Percentiles rank a stretch among this genome's conserved stretches.
Conservation (phyloP, 2,888 invertebrate genomes). For the Oligia strigilis region DNA sequence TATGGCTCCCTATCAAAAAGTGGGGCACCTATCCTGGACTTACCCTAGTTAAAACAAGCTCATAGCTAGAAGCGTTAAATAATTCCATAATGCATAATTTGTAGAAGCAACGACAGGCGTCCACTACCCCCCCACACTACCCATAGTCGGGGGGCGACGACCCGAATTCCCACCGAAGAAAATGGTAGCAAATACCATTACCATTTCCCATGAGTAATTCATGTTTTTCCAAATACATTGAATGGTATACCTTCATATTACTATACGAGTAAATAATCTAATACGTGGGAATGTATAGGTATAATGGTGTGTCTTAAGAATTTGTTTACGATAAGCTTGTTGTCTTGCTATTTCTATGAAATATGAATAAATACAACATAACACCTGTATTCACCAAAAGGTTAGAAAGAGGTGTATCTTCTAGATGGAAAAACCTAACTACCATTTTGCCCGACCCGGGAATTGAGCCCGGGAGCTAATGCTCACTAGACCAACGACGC, state of each 20-base stretch:
- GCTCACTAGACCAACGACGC: background rate
- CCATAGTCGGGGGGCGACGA: conserved; percentile 63
- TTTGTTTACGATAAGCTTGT: conserved; percentile 14
- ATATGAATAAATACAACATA: background rate
- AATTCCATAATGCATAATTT: conserved; percentile 51
- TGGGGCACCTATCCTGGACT: too few relatives aligned
- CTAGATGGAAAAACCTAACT: too few relatives aligned
- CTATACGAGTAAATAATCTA: conserved; percentile 43
- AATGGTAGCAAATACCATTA: conserved; percentile 78
- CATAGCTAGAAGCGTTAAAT: conserved; percentile 30
- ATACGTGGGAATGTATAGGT: conserved; percentile 38
- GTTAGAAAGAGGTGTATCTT: background rate
- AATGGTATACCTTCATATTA: conserved; percentile 51
- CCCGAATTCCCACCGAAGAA: conserved; percentile 73
- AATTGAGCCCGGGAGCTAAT: background rate
- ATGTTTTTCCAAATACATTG: conserved; percentile 75
- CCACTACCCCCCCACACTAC: conserved; percentile 23
- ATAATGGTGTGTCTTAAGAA: conserved; percentile 6
- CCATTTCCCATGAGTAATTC: conserved; percentile 81
- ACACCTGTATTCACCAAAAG: background rate
- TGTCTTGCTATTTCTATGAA: background rate
- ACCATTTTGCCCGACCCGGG: background rate
- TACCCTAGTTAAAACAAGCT: conserved; percentile 14
- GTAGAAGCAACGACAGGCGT: conserved; percentile 28
- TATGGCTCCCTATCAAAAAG: too few relatives aligned